Evolutionary conservation across 1,140 invertebrate species (phyloP).

Genomic region (Ephestia elutella): DNA sequence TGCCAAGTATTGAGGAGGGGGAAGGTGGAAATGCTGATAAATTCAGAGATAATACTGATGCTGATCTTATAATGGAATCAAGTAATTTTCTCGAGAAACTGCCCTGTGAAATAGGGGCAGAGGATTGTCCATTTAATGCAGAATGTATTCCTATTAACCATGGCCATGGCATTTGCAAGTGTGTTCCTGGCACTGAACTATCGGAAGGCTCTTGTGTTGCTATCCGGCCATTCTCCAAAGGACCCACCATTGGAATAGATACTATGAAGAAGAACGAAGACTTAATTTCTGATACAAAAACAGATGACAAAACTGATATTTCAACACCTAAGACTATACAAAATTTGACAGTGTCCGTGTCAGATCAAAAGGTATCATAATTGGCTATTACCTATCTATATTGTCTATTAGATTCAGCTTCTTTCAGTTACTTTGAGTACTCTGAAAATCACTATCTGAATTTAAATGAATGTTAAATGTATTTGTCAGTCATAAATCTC

Average conservation of each 20-base stretch:
- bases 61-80: constrained; percentile 68
- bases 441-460: no score
- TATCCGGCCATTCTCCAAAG: constrained; percentile 59
- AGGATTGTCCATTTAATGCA: constrained; percentile 78
- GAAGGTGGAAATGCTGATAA: constrained; percentile 54
- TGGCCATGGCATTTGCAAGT: constrained; percentile 80
- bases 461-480: no score
- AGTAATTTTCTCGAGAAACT: constrained; percentile 65
- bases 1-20: constrained; percentile 55
- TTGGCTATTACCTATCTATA: no score
- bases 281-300: constrained; percentile 35
- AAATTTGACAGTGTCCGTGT: constrained; percentile 85
- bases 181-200: constrained; percentile 73
- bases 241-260: constrained; percentile 47
- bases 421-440: background rate
- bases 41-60: constrained; percentile 62
- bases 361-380: constrained; percentile 83
- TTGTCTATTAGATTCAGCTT: background rate
- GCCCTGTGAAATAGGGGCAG: constrained; percentile 68
- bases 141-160: constrained; percentile 78
- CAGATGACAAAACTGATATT: constrained; percentile 47
- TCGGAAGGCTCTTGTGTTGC: constrained; percentile 47
- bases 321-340: constrained; percentile 72
- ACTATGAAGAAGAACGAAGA: constrained; percentile 52
- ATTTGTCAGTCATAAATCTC: background rate